Evolutionary conservation across 1,140 invertebrate genomes (phyloP), one percentile per base, ranked within the genome.

Genomic region (Galleria mellonella): DNA sequence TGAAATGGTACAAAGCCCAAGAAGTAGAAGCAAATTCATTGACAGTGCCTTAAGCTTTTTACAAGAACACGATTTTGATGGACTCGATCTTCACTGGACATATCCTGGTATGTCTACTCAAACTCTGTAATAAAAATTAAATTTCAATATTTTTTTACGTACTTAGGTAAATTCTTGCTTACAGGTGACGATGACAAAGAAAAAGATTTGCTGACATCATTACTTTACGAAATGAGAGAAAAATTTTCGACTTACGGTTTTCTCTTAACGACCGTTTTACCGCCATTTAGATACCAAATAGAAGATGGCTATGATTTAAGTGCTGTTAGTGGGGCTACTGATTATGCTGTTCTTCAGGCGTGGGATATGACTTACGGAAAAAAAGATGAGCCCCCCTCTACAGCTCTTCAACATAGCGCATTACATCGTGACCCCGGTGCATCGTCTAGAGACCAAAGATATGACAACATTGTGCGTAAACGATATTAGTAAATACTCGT

Each of bases 41-140:
- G 76, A 88, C 9, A 91, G 90, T 28, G 87, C 89, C n/a, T 71
- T 92, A 4, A 71, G 57, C 46, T 88, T 90, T 48, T 56, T 90
- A 29, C 79, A 83, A 51, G 77, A 87, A 37, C 88, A 90, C 50
- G 83, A 86, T 42, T 91, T 91, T 50, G 90, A 91, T 57, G 90
- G 90, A 0, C 67, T 90, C 5, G 90, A 91, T 62, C 62, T 91
- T 9, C 87, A 91, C 54, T 91, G 90, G 90, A 81, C 89, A 32
- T 90, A 90, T 65, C 89, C 91, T 40, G 90, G 87, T 77, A 74
- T 44, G 31, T 32, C 43, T 2, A 23, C 6, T 23, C 17, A 23
- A n/a, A n/a, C n/a, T n/a, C n/a, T n/a, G n/a, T n/a, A n/a, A n/a
- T 35, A 14, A 35, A 6, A 35, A 12, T 12, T 33, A 11, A 5